Evolutionary conservation across 1,140 invertebrate species (phyloP), one percentile per base, ranked within the genome.

Genomic region (Monomorium pharaonis): DNA sequence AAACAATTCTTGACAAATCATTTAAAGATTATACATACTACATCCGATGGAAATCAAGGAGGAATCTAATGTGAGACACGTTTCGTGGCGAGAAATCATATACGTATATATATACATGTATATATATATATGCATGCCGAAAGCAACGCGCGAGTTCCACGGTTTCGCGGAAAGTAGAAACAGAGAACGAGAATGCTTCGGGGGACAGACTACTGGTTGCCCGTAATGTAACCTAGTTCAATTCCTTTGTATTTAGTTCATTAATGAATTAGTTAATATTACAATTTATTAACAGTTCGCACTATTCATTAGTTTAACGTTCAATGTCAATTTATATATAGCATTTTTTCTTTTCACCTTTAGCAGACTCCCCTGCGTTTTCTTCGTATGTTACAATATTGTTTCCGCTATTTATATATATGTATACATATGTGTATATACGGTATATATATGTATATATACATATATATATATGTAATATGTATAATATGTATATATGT

Each of bases 241-340:
- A 94, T 94, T 95, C 94, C 94, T 93, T 94, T 86, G 92, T 94
- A 88, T 94, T 94, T 93, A 94, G 90, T 94, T 93, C 89, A 92
- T 94, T 92, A 93, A 92, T 92, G 91, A 93, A 92, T 94, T 87
- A 88, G 80, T 93, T 92, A 92, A 91, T 92, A 91, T 93, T 94
- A 94, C 76, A 92, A 93, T 93, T 93, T 91, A 94, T 94, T 86
- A 93, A 94, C 92, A 93, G 84, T 92, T 93, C 90, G 74, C 91
- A 90, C 84, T 90, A 91, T 90, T 75, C 76, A 89, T 90, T 91
- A 90, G 85, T 93, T 91, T 83, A 91, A 92, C 92, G 88, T 85
- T 89, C 62, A 84, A 77, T 85, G 62, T 85, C 18, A 78, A 85
- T 76, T 89, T 91, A 69, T 89, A 69, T 89, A 90, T 89, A 88